These are phyloP conservation scores for Dicentrarchus labrax DNA, from an alignment of 2,113 vertebrate species.

Conservation along the genomic window DNA sequence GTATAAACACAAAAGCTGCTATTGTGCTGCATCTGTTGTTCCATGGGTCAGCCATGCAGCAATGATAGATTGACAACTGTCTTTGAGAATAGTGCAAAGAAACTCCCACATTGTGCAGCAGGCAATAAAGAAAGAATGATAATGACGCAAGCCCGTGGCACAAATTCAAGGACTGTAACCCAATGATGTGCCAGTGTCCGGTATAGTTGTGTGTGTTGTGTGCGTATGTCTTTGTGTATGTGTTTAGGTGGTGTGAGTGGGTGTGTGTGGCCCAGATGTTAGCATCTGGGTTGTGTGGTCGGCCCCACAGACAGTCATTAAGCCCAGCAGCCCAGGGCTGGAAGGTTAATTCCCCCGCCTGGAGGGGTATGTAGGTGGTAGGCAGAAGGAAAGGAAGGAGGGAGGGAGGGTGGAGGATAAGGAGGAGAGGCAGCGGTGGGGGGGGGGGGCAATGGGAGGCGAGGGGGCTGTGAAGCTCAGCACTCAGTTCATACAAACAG, in stretches of 20 bases:
- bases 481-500: conserved; percentile 82
- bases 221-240: conserved; percentile 9
- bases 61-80: conserved; percentile 29
- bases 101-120: conserved; percentile 42
- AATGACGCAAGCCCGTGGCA: conserved; percentile 36
- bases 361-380: conserved; percentile 73
- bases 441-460: conserved; percentile 67
- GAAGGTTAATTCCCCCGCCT: conserved; percentile 82
- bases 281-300: conserved; percentile 79
- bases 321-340: conserved; percentile 76
- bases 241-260: conserved; percentile 22
- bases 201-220: conserved; percentile 13
- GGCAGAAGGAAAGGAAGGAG: conserved; percentile 51
- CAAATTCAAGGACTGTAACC: conserved; percentile 46
- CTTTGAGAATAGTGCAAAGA: conserved; percentile 2
- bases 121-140: conserved; percentile 41
- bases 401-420: conserved; percentile 59
- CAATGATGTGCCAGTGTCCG: conserved; percentile 33
- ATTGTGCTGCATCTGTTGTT: conserved; percentile 37
- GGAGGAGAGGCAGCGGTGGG: conserved; percentile 12
- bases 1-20: conserved; percentile 40
- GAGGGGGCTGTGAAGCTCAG: conserved; percentile 81
- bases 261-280: conserved; percentile 80
- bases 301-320: conserved; percentile 82
- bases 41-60: conserved; percentile 40